Conservation (phyloP, 2,797 vertebrate species). For the Corythornis leucogaster region DNA sequence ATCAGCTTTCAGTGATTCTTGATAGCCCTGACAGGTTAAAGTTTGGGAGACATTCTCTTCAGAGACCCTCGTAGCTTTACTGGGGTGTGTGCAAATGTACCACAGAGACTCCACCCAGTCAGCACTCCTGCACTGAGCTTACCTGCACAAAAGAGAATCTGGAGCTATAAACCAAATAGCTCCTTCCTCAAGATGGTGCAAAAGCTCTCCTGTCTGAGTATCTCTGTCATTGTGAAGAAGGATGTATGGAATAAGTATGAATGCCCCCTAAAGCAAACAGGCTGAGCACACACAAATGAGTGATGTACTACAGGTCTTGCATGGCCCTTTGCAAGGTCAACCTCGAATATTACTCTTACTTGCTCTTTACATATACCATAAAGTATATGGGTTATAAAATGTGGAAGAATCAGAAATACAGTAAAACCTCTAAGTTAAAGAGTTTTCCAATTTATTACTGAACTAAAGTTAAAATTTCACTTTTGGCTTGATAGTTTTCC, state of each 20-base stretch:
- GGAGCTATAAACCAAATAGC: background rate
- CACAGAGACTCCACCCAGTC: background rate
- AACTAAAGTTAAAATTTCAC: background rate
- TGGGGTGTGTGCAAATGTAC: background rate
- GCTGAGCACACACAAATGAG: background rate
- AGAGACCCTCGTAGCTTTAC: background rate
- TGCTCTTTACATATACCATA: background rate
- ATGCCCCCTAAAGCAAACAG: background rate
- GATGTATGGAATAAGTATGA: background rate
- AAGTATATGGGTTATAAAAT: background rate
- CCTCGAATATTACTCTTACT: background rate
- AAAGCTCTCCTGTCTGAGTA: background rate
- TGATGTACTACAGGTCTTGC: background rate
- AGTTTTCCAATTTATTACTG: background rate
- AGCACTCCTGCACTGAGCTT: background rate
- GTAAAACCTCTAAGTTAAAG: background rate
- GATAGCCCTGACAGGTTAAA: fast-evolving
- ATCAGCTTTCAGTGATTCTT: background rate
- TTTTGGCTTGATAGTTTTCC: background rate
- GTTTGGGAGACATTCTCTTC: background rate
- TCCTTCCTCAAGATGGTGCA: conserved; percentile 33
- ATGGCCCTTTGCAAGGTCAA: background rate
- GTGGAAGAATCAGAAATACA: background rate
- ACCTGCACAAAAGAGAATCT: background rate
- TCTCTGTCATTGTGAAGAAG: background rate